These are phyloP conservation scores for Gallirallus australis DNA, from an alignment of 2,797 vertebrate genomes.

Conservation along the genomic window DNA sequence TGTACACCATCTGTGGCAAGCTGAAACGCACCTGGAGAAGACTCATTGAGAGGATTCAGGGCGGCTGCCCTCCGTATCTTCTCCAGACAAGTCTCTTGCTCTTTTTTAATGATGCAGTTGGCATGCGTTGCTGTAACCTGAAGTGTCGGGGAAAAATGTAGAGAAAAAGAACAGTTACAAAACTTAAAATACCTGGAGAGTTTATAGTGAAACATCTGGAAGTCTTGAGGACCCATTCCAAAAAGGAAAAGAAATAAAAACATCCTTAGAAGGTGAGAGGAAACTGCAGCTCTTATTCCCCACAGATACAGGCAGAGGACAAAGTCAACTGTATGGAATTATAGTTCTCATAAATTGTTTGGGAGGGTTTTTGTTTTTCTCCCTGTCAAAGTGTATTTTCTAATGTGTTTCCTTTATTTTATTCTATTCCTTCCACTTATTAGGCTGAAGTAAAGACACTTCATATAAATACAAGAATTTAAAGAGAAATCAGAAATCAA, in stretches of 20 bases:
- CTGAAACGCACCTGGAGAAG: constrained; percentile 70
- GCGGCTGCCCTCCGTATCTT: constrained; percentile 79
- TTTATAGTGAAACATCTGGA: background rate
- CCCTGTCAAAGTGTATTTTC: background rate
- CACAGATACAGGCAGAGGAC: too few species aligned
- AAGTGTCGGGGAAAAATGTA: background rate
- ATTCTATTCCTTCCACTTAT: background rate
- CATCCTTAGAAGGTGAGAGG: background rate
- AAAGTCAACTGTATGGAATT: background rate
- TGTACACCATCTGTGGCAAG: fast-evolving
- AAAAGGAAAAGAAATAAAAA: background rate
- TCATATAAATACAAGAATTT: background rate
- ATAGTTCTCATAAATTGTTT: background rate
- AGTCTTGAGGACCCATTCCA: background rate
- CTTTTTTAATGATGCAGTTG: constrained; percentile 89
- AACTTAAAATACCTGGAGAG: background rate
- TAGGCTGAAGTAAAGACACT: background rate
- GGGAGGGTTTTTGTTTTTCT: fast-evolving
- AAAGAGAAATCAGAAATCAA: background rate
- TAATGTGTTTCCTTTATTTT: background rate
- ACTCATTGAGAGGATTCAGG: constrained; percentile 75
- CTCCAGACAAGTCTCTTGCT: constrained; percentile 91
- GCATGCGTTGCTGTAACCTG: constrained; percentile 84
- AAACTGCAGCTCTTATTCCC: background rate
- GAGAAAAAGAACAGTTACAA: background rate